A percentile compares a stretch with the other conserved stretches of the same genome.
Evolutionary conservation across 1,140 invertebrate genomes (phyloP).

Genomic region (Caenorhabditis elegans): WBcel235 BX284606.5:12139501-12140000

Average conservation of each 20-base stretch:
- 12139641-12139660: neutral
- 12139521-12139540: neutral
- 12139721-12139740: neutral
- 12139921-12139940: neutral
- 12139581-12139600: neutral
- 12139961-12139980: neutral
- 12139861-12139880: too few species aligned
- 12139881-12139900: neutral
- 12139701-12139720: neutral
- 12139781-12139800: neutral
- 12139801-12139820: neutral
- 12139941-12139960: neutral
- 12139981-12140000: too few species aligned
- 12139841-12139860: too few species aligned
- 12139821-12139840: too few species aligned
- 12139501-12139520: neutral
- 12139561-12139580: neutral
- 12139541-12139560: neutral
- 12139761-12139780: neutral
- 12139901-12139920: neutral
- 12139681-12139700: neutral
- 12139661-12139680: neutral
- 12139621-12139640: neutral
- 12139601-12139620: neutral
- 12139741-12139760: neutral